Evolutionary conservation across 2,113 vertebrate genomes (phyloP), one percentile per base, ranked within the genome.

Genomic region (Mastomys coucha): DNA sequence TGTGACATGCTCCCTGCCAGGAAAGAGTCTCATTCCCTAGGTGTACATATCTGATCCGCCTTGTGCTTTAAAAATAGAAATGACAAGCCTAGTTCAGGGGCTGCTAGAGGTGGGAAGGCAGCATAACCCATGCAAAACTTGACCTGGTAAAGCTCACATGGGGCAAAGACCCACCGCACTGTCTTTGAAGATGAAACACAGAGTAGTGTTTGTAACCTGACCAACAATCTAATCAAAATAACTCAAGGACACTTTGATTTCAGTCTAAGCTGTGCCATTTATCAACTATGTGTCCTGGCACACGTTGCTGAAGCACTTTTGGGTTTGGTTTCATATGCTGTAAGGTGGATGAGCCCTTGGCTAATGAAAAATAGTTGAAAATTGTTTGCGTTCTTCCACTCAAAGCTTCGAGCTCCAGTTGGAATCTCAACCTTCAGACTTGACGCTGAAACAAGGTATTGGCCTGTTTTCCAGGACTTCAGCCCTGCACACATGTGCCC

Each of bases 21-120:
- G 85, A 58, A 92, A 91, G 86, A 93, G 96, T 58, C 53, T 96
- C 86, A 72, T 60, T 97, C 91, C 95, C 93, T 93, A 51, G 85
- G 60, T 89, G 5, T 82, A 87, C 39, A 67, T 76, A 93, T 82
- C 67, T 93, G 84, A 93, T 95, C 76, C 80, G 58, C 51, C 45
- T 58, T 92, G 63, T 84, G 77, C 81, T 92, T 96, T 97, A 97
- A 98, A 96, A 97, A 97, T 95, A 97, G 94, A 96, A 94, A 91
- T 76, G 49, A 77, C 7, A 13, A 95, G 33, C 13, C 49, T 56
- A 88, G 73, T n/a, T 56, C 60, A 95, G 73, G 82, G 82, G 51
- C 26, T 67, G 49, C 80, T 82, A n/a, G 2, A 42, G 31, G 19
- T 85, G 51, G 42, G 51, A 84, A 91, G 28, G 42, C 76, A 91